These are phyloP conservation scores for Zaprionus inermis DNA, from an alignment of 1,140 invertebrate species.

Conservation along the genomic window DNA sequence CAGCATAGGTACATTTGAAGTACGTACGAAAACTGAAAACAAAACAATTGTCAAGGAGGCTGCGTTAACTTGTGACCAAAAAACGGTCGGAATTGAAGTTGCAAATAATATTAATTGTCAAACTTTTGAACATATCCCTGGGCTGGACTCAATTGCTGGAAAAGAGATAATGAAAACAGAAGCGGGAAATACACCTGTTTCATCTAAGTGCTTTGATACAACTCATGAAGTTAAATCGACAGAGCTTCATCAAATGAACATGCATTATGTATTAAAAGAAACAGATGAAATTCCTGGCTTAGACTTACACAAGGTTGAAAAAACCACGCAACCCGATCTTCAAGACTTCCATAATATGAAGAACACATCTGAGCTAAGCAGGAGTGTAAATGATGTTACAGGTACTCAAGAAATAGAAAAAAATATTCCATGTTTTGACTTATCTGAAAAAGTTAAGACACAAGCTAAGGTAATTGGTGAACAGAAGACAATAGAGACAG, in stretches of 20 bases:
- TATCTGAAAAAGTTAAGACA: neutral
- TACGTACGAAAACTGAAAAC: neutral
- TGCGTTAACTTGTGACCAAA: neutral
- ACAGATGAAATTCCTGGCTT: neutral
- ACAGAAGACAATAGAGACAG: neutral
- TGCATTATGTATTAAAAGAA: neutral
- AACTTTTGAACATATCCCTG: constrained; percentile 10
- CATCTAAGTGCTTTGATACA: neutral
- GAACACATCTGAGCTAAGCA: neutral
- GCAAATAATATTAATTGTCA: neutral
- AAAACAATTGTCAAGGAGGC: neutral
- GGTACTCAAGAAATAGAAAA: neutral
- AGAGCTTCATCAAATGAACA: neutral
- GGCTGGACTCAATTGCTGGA: neutral
- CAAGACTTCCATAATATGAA: neutral
- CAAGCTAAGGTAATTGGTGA: neutral
- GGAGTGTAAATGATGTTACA: neutral
- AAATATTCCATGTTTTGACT: neutral
- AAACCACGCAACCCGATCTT: neutral
- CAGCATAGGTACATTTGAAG: neutral
- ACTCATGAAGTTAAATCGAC: neutral
- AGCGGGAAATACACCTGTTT: neutral
- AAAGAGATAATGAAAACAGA: neutral
- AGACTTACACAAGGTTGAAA: neutral
- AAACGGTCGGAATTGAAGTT: neutral